Conservation (phyloP, 2,797 vertebrate species). For the Scarus forsteni region DNA sequence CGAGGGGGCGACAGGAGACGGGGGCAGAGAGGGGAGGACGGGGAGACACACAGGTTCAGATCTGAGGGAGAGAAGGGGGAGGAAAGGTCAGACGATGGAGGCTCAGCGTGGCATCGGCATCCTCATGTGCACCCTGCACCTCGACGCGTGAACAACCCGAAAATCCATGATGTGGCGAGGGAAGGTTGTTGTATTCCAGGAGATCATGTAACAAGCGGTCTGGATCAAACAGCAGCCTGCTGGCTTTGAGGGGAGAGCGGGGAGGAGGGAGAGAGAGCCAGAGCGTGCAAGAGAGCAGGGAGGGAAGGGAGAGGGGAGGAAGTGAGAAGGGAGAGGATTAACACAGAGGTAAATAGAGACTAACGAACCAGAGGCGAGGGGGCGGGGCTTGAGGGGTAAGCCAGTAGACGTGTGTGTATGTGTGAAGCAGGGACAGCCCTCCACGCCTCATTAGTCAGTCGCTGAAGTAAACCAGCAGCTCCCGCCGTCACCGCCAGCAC, state of each 20-base stretch:
- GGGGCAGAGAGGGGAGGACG: slow-evolving; percentile 64
- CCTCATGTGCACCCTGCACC: slow-evolving; percentile 44
- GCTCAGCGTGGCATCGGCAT: slow-evolving; percentile 72
- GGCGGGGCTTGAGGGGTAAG: slow-evolving; percentile 47
- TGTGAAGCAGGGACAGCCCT: slow-evolving; percentile 35
- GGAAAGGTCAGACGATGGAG: slow-evolving; percentile 52
- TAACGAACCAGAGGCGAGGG: slow-evolving; percentile 60
- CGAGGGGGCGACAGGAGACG: slow-evolving; percentile 72
- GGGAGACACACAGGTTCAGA: slow-evolving; percentile 46
- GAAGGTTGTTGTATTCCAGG: slow-evolving; percentile 76
- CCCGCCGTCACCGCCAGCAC: not conserved
- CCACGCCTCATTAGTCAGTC: slow-evolving; percentile 45
- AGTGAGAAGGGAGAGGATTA: slow-evolving; percentile 66
- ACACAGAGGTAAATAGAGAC: slow-evolving; percentile 75
- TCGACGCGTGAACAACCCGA: slow-evolving; percentile 44
- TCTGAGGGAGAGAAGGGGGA: slow-evolving; percentile 52
- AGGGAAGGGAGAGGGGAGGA: slow-evolving; percentile 41
- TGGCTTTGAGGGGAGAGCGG: slow-evolving; percentile 70
- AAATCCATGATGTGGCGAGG: slow-evolving; percentile 50
- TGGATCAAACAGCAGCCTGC: slow-evolving; percentile 87
- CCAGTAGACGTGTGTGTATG: slow-evolving; percentile 22
- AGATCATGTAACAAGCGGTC: slow-evolving; percentile 86
- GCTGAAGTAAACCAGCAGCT: slow-evolving; percentile 7
- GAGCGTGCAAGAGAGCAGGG: slow-evolving; percentile 42
- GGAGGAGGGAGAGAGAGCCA: slow-evolving; percentile 72